A percentile compares a stretch with the other conserved stretches of the same genome.
Evolutionary conservation across 2,797 vertebrate genomes (phyloP).

Genomic region (Craterocephalus amniculus): DNA sequence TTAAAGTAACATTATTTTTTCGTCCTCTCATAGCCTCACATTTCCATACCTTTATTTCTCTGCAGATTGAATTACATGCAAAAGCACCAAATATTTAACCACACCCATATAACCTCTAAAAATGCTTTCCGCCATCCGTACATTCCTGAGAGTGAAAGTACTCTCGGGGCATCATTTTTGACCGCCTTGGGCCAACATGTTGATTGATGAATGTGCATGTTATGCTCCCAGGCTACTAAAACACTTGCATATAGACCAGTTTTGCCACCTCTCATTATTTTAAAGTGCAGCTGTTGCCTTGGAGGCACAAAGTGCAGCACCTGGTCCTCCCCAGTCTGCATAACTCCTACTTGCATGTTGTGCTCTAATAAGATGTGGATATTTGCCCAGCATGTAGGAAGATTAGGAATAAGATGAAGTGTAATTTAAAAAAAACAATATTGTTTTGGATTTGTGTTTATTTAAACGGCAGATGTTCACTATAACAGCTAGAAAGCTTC

Average conservation of each 20-base stretch:
- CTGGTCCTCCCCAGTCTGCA: slow-evolving; percentile 48
- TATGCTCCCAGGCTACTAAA: slow-evolving; percentile 7
- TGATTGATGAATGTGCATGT: slow-evolving; percentile 39
- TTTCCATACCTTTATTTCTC: neutral
- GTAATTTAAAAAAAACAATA: neutral
- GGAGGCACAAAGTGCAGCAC: slow-evolving; percentile 41
- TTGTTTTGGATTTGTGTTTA: neutral
- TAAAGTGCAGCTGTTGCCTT: slow-evolving; percentile 58
- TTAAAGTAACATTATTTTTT: neutral
- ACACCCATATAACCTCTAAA: neutral
- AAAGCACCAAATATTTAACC: slow-evolving; percentile 4
- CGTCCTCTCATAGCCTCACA: neutral
- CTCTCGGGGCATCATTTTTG: slow-evolving; percentile 13
- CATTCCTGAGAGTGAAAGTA: slow-evolving; percentile 36
- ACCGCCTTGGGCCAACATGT: slow-evolving; percentile 15
- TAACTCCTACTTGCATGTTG: slow-evolving; percentile 12
- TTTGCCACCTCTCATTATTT: slow-evolving; percentile 37
- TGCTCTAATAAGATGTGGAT: neutral
- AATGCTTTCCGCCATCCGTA: slow-evolving; percentile 4
- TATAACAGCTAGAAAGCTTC: neutral
- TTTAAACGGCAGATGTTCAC: neutral
- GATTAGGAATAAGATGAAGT: neutral
- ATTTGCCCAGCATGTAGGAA: neutral
- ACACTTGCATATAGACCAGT: slow-evolving; percentile 1
- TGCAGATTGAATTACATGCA: neutral